Evolutionary conservation across 2,113 vertebrate genomes (phyloP), one percentile per base, ranked within the genome.

Genomic region (Carassius gibelio): DNA sequence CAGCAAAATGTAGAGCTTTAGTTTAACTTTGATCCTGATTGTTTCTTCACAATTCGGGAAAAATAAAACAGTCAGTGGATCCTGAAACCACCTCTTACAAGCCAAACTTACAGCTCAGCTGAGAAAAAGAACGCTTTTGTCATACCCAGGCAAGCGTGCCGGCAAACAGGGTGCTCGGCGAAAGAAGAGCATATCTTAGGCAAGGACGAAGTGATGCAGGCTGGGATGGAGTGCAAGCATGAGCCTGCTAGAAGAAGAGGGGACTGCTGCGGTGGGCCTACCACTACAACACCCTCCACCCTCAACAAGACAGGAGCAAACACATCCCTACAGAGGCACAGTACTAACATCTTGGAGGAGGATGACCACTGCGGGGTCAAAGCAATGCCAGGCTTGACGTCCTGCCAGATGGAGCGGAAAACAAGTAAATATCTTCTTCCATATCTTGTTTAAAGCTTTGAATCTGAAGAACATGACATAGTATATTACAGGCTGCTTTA

Each of bases 401-500:
- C 88, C 3, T 66, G 72, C 79, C 89, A 88, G 83, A 89, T 90
- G 82, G 90, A 86, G 61, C 88, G 88, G 82, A 95, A 93, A 94
- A 94, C 94, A 92, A 94, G 95, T 95, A 92, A 94, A 93, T 93
- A 78, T 66, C 71, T 57, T 36, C 36, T 57, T 23, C 23, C 10
- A 19, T 55, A 30, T 75, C 19, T 86, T 75, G 30, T 85, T 80
- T 79, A 57, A 13, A 64, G 50, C 38, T 36, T 57, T 61, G 14
- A 38, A 75, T 10, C 21, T 75, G 23, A 61, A 45, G 23, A 81
- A 55, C 26, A 50, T 15, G 42, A n/a, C 42, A 75, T 30, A 72
- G 17, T 21, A 61, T 48, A n/a, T 30, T 36, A 34, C 42, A 42
- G 14, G 30, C 64, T 68, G 64, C 30, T 68, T 36, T 34, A 6